Evolutionary conservation across 1,140 invertebrate species (phyloP), one percentile per base, ranked within the genome.

Genomic region (Daktulosphaira vitifoliae): DNA sequence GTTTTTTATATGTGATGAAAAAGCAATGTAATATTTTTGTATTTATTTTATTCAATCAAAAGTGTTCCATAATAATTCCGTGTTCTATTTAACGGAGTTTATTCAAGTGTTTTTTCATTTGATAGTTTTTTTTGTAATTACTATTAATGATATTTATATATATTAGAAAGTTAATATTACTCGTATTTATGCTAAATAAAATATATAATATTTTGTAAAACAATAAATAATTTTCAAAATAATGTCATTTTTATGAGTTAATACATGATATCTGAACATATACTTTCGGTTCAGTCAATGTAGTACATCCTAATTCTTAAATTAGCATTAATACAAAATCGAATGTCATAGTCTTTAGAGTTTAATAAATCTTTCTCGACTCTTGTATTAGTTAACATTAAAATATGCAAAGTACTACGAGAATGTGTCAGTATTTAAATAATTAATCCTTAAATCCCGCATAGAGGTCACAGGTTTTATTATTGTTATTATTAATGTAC

Each of bases 381-480:
- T 7, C 3, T n/a, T n/a, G n/a, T n/a, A n/a, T n/a, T n/a, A 11
- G 29, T 44, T 44, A 38, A 59, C 53, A 44, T 59, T 59, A 59
- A 59, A 44, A 42, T 44, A 59, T 59, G 53, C 53, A 59, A 59
- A 59, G 53, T 16, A 44, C 53, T 44, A 38, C 53, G 23, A 16
- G 53, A 59, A 59, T 26, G 38, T 44, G 53, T 44, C 53, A 15
- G 39, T 20, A 59, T 54, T 54, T 54, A 25, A 26, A 59, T 59
- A 59, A 59, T 59, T 59, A 59, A 59, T 59, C 53, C 49, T 56
- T 13, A 26, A 44, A 59, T 20, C 54, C 54, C 42, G 42, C 56
- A 48, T 25, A 22, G 26, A 62, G 56, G 56, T 48, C 42, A 56
- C 53, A n/a, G 15, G 37, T 11, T 4, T 11, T 33, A 33, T 20